A percentile compares a stretch with the other conserved stretches of the same genome.
These are phyloP conservation scores for Dione vanillae DNA, from an alignment of 2,888 invertebrate genomes.

Conservation along the genomic window DNA sequence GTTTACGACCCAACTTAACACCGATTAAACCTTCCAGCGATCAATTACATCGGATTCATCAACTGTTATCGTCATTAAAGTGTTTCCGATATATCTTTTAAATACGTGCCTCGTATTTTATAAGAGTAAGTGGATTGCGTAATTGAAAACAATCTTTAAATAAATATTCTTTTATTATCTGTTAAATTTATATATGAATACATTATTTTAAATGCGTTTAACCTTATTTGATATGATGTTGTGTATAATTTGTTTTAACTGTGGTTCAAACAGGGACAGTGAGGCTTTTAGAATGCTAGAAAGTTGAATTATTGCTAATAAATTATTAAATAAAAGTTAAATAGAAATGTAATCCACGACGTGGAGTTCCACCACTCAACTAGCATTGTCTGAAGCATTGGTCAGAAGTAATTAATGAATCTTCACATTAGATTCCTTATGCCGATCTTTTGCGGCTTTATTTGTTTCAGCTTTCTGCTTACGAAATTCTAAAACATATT, in stretches of 20 bases:
- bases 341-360: not conserved
- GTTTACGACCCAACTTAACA: slow-evolving; percentile 51
- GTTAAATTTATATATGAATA: slow-evolving; percentile 23
- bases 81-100: slow-evolving; percentile 29
- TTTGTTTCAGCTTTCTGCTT: too few relatives aligned
- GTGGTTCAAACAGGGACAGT: not conserved
- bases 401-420: not conserved
- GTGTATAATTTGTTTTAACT: not conserved
- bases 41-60: slow-evolving; percentile 40
- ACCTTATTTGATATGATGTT: not conserved
- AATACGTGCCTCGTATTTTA: slow-evolving; percentile 12
- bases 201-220: slow-evolving; percentile 25
- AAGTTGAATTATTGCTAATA: too few relatives aligned
- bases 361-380: not conserved
- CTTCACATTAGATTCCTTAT: not conserved
- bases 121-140: slow-evolving; percentile 23
- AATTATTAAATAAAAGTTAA: too few relatives aligned
- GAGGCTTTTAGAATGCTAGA: not conserved
- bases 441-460: not conserved
- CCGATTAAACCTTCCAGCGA: slow-evolving; percentile 51
- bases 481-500: too few relatives aligned
- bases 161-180: slow-evolving; percentile 15
- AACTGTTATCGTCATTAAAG: slow-evolving; percentile 29
- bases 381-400: not conserved
- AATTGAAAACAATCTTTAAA: slow-evolving; percentile 22